phyloP scores from a whole-genome alignment of 2,888 invertebrate species.

The Lacanobia wlatinum region DNA sequence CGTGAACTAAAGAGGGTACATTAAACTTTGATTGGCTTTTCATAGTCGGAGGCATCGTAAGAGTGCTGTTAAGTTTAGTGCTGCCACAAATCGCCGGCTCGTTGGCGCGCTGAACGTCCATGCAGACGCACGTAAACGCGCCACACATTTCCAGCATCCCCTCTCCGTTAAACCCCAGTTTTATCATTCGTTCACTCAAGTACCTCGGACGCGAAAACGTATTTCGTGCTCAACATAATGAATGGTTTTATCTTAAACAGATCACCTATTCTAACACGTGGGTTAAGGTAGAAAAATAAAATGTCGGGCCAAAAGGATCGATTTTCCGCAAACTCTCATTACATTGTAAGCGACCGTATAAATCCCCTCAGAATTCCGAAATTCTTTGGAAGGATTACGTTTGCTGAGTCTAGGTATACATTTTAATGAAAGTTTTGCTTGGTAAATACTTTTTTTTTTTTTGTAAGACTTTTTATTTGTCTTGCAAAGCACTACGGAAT shows the following conservation, averaged over 20 bases:
- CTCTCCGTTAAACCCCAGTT: slow-evolving; percentile 75
- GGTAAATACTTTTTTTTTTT: slow-evolving; percentile 29
- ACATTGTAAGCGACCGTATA: slow-evolving; percentile 61
- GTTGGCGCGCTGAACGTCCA: slow-evolving; percentile 74
- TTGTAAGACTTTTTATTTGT: slow-evolving; percentile 13
- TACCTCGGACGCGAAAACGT: slow-evolving; percentile 62
- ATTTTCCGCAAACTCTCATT: slow-evolving; percentile 61
- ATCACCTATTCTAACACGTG: slow-evolving; percentile 67
- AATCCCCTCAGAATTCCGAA: slow-evolving; percentile 61
- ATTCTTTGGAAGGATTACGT: slow-evolving; percentile 59
- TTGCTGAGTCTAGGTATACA: slow-evolving; percentile 43
- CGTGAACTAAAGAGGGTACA: slow-evolving; percentile 74
- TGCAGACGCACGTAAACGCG: slow-evolving; percentile 73
- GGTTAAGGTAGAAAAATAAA: slow-evolving; percentile 60
- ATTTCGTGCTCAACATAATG: slow-evolving; percentile 65
- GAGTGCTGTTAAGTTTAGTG: slow-evolving; percentile 83
- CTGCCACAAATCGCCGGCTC: slow-evolving; percentile 80
- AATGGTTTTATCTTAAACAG: slow-evolving; percentile 70
- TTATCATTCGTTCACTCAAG: slow-evolving; percentile 72
- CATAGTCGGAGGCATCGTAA: slow-evolving; percentile 80
- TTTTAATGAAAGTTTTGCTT: slow-evolving; percentile 46
- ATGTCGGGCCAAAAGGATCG: slow-evolving; percentile 58
- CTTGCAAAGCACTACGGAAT: not conserved
- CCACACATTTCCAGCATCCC: slow-evolving; percentile 65
- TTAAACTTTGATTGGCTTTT: slow-evolving; percentile 87